Conservation (phyloP, 1,140 invertebrate genomes). For the Cotesia chilonis region DNA sequence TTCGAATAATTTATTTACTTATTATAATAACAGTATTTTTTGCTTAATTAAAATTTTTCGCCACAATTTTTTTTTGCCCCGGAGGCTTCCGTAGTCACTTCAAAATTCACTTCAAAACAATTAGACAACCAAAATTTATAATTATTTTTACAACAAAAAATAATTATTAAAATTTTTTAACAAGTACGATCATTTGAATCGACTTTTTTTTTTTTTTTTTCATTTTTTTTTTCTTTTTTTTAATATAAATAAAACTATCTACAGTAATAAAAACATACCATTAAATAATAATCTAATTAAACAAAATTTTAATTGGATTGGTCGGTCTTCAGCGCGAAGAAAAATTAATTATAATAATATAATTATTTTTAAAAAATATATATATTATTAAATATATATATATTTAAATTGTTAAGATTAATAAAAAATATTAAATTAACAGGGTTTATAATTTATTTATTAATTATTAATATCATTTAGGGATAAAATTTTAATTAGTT, state of each 20-base stretch:
- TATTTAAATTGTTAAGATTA: no score
- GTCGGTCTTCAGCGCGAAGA: constrained; percentile 37
- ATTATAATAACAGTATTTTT: background rate
- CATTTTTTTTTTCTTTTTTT: no score
- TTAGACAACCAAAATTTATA: background rate
- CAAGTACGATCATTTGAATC: constrained; percentile 22
- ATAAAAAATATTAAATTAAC: no score
- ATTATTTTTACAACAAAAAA: no score
- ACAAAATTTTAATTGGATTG: constrained; percentile 30
- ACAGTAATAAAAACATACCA: constrained; percentile 8
- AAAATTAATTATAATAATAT: constrained; percentile 22
- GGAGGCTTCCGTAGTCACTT: constrained; percentile 2
- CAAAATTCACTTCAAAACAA: background rate
- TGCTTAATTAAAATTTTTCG: constrained; percentile 1
- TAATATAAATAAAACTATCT: constrained; percentile 18
- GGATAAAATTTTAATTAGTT: no score
- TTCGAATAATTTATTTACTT: background rate
- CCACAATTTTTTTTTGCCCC: constrained; percentile 11
- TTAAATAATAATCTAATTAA: constrained; percentile 22
- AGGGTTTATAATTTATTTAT: no score
- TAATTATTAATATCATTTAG: no score
- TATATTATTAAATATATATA: no score
- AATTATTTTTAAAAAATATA: background rate
- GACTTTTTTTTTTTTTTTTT: background rate
- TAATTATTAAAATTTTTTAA: no score